phyloP scores from a whole-genome alignment of 2,113 vertebrate species.

The Lampris incognitus region DNA sequence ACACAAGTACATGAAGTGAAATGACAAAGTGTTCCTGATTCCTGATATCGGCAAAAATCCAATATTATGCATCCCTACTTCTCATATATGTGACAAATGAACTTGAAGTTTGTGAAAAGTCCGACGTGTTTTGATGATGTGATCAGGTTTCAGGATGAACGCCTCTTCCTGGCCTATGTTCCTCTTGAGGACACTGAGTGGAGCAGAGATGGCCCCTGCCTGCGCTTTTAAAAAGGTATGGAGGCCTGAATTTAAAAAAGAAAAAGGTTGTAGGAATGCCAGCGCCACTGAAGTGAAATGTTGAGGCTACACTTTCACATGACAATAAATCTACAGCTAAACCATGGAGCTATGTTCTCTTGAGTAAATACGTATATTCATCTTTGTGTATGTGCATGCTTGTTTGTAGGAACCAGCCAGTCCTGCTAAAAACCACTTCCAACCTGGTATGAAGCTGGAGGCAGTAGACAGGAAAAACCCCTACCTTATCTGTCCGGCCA shows the following conservation, averaged over 20 bases:
- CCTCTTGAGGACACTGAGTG: constrained; percentile 91
- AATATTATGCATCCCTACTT: too few relatives aligned
- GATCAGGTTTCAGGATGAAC: constrained; percentile 94
- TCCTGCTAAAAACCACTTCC: constrained; percentile 89
- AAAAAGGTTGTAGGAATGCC: too few relatives aligned
- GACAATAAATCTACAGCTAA: too few relatives aligned
- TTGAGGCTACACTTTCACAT: too few relatives aligned
- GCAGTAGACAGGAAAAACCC: constrained; percentile 97
- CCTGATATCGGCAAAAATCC: too few relatives aligned
- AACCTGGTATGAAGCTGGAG: constrained; percentile 96
- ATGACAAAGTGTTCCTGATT: too few relatives aligned
- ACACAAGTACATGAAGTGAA: too few relatives aligned
- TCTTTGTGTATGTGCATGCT: constrained; percentile 17
- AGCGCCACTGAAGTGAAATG: too few relatives aligned
- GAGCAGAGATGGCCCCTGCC: constrained; percentile 93
- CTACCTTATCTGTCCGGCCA: constrained; percentile 95
- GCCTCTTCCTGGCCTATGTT: constrained; percentile 99
- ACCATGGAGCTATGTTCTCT: background rate
- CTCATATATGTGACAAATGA: too few relatives aligned
- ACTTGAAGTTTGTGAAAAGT: too few relatives aligned
- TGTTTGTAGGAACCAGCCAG: constrained; percentile 87
- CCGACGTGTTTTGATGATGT: constrained; percentile 7
- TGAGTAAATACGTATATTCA: background rate
- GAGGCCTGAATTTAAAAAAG: background rate
- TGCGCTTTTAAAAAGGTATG: constrained; percentile 92